These are phyloP conservation scores for Semaprochilodus insignis DNA, from an alignment of 2,797 vertebrate genomes.

Conservation along the genomic window DNA sequence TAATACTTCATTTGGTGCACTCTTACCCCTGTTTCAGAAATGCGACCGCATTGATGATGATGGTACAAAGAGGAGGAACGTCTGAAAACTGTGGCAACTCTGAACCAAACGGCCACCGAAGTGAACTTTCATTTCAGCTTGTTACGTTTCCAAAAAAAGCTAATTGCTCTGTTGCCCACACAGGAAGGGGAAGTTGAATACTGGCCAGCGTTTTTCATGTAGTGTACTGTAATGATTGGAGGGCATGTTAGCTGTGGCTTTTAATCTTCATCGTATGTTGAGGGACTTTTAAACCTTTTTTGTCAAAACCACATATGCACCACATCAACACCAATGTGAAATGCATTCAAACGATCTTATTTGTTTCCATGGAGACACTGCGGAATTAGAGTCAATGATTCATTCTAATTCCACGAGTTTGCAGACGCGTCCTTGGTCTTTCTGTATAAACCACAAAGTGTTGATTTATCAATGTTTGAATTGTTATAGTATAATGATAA, in stretches of 20 bases:
- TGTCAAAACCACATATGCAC: constrained; percentile 22
- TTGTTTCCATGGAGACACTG: constrained; percentile 53
- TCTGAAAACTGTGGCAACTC: neutral
- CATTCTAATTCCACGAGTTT: constrained; percentile 21
- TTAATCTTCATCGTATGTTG: constrained; percentile 39
- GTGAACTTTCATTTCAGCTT: neutral
- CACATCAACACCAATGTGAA: constrained; percentile 15
- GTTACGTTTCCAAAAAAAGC: neutral
- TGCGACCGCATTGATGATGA: neutral
- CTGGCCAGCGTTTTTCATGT: constrained; percentile 6
- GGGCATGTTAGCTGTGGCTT: neutral
- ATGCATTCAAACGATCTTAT: constrained; percentile 17
- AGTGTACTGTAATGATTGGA: constrained; percentile 2
- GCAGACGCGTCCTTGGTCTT: constrained; percentile 43
- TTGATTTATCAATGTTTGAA: constrained; percentile 12
- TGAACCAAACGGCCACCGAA: neutral
- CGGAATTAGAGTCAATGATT: neutral
- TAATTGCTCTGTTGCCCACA: neutral
- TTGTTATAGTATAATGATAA: neutral
- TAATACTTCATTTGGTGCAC: neutral
- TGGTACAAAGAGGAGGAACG: neutral
- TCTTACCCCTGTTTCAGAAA: neutral
- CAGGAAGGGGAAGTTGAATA: too few relatives aligned
- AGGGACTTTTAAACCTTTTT: constrained; percentile 12
- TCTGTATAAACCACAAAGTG: neutral